Evolutionary conservation across 2,888 invertebrate species (phyloP), one percentile per base, ranked within the genome.

Genomic region (Drosophila recens): DNA sequence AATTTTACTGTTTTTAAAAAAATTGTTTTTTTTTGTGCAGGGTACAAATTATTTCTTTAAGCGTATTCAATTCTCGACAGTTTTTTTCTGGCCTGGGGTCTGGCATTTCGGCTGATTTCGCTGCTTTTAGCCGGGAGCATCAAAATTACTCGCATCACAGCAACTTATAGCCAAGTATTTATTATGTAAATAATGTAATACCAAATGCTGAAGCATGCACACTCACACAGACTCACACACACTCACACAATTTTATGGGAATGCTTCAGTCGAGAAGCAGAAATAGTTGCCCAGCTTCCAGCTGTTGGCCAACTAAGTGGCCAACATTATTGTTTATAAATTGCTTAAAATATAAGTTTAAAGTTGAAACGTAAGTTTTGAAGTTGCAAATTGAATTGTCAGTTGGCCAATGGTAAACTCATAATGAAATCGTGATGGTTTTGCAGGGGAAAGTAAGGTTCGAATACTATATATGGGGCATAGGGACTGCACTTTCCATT

Each of bases 141-240:
- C 68, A 74, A 82, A 71, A 85, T 82, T 76, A 75, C 69, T 80
- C 80, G 68, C 65, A 67, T 70, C 72, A 69, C 74, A 85, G 70
- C 82, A 85, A 87, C 87, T 79, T 85, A 76, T 69, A 67, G 82
- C 72, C 62, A 75, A 87, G 85, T 82, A 85, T 83, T 85, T 83
- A 85, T 87, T 83, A 85, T 87, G 88, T 65, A 87, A 87, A 87
- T 82, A 83, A 76, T 87, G 67, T 82, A 75, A 84, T 75, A 59
- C 71, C 72, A 63, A 82, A 68, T 63, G 69, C 64, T 49, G 59
- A 51, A 58, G 54, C 68, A 69, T 51, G 48, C 68, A 67, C 48
- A 51, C 27, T 48, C 3, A 56, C 45, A 27, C 17, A 51, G 13
- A 34, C 36, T 51, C 67, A 67, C 52, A 67, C 68, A 27, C 54